These are phyloP conservation scores for Drosophila melanosoma DNA, from an alignment of 2,888 invertebrate species.

Conservation along the genomic window DNA sequence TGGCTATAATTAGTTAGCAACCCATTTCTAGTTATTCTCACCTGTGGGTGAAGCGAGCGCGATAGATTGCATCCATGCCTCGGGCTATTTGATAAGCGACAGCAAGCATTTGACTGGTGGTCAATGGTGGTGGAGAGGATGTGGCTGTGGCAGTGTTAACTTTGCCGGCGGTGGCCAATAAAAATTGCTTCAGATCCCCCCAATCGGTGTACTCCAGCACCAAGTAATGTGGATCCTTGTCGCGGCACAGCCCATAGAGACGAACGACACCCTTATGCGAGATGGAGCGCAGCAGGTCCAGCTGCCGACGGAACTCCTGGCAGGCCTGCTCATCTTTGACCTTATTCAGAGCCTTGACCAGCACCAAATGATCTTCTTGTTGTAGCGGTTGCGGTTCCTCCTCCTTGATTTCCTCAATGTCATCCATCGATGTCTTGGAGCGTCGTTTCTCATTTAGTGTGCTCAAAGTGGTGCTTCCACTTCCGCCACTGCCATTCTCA, in stretches of 20 bases:
- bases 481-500: constrained; percentile 73
- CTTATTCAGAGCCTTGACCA: constrained; percentile 91
- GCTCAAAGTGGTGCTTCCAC: constrained; percentile 68
- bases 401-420: constrained; percentile 85
- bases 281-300: constrained; percentile 94
- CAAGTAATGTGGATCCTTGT: constrained; percentile 94
- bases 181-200: constrained; percentile 97
- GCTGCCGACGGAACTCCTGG: constrained; percentile 94
- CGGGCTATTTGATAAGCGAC: constrained; percentile 91
- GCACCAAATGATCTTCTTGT: constrained; percentile 84
- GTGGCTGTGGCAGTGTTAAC: constrained; percentile 79
- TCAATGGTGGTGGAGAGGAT: constrained; percentile 87
- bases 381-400: constrained; percentile 61
- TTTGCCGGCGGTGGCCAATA: constrained; percentile 87
- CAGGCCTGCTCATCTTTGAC: constrained; percentile 92
- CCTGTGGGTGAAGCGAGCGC: constrained; percentile 93
- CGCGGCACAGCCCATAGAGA: constrained; percentile 92
- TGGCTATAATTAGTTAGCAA: not conserved
- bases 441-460: constrained; percentile 83
- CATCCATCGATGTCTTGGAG: constrained; percentile 85
- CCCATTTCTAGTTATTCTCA: constrained; percentile 62
- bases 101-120: constrained; percentile 88
- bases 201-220: constrained; percentile 96
- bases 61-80: constrained; percentile 92
- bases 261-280: constrained; percentile 93